Evolutionary conservation across 2,888 invertebrate species (phyloP).

Genomic region (Dione juno): DNA sequence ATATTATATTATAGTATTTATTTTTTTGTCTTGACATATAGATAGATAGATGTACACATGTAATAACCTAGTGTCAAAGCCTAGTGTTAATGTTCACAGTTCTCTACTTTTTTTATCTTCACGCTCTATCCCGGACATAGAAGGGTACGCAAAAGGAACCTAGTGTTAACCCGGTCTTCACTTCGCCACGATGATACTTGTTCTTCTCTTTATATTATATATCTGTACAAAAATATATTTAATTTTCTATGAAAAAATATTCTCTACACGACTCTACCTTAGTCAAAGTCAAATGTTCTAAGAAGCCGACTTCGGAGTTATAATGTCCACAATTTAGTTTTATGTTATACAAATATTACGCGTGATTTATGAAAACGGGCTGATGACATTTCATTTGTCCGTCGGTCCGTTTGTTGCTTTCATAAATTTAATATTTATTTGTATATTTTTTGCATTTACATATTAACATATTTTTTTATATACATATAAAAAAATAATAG

Average conservation of each 20-base stretch:
- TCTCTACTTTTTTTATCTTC: no score
- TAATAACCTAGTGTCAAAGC: no score
- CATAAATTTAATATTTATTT: slow-evolving; percentile 40
- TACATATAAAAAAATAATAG: not conserved
- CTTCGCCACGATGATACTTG: no score
- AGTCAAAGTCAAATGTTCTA: slow-evolving; percentile 64
- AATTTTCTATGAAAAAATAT: slow-evolving; percentile 9
- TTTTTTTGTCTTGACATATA: no score
- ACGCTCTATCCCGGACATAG: slow-evolving; percentile 7
- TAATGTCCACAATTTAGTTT: slow-evolving; percentile 63
- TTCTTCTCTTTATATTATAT: no score
- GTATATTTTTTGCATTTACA: not conserved
- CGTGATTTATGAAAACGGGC: slow-evolving; percentile 64
- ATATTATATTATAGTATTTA: no score
- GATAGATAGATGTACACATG: no score
- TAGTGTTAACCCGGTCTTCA: no score
- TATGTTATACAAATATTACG: slow-evolving; percentile 73
- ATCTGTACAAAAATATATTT: no score
- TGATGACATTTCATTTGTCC: slow-evolving; percentile 64
- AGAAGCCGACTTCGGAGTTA: slow-evolving; percentile 61
- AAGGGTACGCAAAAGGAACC: not conserved
- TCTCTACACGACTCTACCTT: slow-evolving; percentile 31
- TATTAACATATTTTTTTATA: not conserved
- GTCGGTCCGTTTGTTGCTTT: slow-evolving; percentile 42
- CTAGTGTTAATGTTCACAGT: no score